Percentiles rank a stretch among this genome's conserved stretches.
Conservation (phyloP, 2,113 vertebrate species). For the Crotalus horridus region DNA sequence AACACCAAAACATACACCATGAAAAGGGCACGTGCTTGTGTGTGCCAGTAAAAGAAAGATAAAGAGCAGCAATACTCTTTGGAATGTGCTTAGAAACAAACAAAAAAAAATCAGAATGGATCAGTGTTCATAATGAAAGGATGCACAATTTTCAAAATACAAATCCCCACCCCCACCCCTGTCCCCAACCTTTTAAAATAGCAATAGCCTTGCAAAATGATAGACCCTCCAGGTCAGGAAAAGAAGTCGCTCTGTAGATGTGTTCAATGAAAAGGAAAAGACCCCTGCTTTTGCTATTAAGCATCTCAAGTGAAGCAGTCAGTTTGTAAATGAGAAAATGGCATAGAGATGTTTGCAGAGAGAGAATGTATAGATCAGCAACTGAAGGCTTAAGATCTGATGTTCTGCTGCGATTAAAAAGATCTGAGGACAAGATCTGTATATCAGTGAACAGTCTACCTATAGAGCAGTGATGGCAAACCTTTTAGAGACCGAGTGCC, state of each 20-base stretch:
- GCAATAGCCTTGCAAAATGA: neutral
- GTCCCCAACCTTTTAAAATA: slow-evolving; percentile 60
- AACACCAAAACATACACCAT: neutral
- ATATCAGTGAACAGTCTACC: neutral
- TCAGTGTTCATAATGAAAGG: neutral
- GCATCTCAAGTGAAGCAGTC: neutral
- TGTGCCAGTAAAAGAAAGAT: neutral
- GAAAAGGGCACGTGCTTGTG: no score
- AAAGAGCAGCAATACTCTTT: neutral
- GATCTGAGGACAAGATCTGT: neutral
- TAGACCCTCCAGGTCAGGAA: neutral
- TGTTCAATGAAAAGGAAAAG: neutral
- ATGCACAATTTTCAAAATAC: slow-evolving; percentile 73
- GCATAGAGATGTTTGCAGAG: neutral
- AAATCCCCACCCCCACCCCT: neutral
- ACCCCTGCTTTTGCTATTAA: neutral
- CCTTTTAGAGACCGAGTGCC: no score
- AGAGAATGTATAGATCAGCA: neutral
- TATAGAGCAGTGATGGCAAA: neutral
- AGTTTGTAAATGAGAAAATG: neutral
- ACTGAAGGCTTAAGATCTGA: neutral
- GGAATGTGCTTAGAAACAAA: neutral
- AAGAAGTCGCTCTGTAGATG: neutral
- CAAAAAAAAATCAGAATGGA: neutral
- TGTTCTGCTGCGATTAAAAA: neutral